Base-by-base conservation (phyloP, 2,888 invertebrate genomes). In the Euplagia quadripunctaria region DNA sequence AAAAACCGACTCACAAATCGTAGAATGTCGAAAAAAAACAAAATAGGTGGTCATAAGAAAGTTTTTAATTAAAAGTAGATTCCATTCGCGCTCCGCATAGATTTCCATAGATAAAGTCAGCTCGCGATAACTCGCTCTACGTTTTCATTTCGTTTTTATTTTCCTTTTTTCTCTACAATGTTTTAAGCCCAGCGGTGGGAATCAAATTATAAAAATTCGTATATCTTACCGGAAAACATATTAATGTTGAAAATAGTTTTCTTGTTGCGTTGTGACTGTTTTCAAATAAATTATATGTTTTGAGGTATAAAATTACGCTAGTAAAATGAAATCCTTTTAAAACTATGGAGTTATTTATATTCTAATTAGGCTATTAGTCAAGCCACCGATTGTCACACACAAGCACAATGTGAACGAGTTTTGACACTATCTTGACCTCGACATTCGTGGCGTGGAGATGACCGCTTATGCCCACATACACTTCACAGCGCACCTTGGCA, bases 61-160 rank as follows among this genome's bases (percentile, higher is more conserved):
- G 83, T 83, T 83, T 79, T 83, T 83, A 83, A 83, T 83, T 83
- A 83, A 82, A 83, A 82, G 82, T 82, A 78, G 78, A 80, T 84
- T 78, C 76, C 77, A 75, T 81, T 80, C 75, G 77, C 79, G 75
- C 72, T 68, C 69, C 76, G 82, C 85, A 81, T 84, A 86, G 79
- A 85, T 86, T 82, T 80, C 77, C 85, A 86, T 85, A 79, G 86
- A 84, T 81, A 82, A 80, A 78, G 79, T 78, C 80, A 76, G 76
- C 68, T 72, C 70, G 73, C 73, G 79, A 79, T 83, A 81, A 79
- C 81, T 82, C 76, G 68, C 64, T 75, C 72, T 64, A 71, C 74
- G 67, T 74, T 83, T 70, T 49, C 73, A 79, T 80, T 84, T 71
- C 6, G 61, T 71, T 14, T 76, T 75, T 75, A 70, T 72, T 42